phyloP scores from a whole-genome alignment of 2,797 vertebrate genomes.

The Orestias chungarensis region DNA sequence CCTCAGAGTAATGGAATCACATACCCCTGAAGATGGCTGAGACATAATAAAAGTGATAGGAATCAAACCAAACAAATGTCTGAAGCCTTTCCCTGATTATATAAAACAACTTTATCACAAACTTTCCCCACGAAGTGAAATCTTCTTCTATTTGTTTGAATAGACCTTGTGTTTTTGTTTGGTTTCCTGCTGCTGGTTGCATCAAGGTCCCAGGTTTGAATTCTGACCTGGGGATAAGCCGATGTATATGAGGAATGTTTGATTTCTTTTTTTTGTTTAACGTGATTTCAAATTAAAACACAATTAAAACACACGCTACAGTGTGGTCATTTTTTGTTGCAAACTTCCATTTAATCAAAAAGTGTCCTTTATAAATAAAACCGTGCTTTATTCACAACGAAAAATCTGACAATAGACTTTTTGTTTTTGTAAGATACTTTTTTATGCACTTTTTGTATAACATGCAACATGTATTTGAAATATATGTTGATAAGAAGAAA shows the following conservation, averaged over 20 bases:
- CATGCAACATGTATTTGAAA: neutral
- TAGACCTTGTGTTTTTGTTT: neutral
- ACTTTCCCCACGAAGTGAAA: neutral
- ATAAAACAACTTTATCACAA: conserved; percentile 1
- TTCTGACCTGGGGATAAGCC: neutral
- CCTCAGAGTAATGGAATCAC: conserved; percentile 12
- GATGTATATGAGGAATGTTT: neutral
- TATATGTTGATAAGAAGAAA: neutral
- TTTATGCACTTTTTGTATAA: neutral
- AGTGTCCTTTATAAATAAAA: neutral
- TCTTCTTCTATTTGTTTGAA: neutral
- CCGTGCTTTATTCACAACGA: neutral
- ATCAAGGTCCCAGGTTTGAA: neutral
- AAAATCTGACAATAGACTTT: neutral
- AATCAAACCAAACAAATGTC: neutral
- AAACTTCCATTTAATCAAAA: no score
- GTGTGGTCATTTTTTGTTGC: neutral
- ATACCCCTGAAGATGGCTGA: conserved; percentile 5
- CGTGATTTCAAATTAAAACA: neutral
- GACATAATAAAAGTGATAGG: neutral
- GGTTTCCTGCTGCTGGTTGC: neutral
- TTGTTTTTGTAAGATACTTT: neutral
- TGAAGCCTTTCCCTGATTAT: neutral
- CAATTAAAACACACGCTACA: neutral
- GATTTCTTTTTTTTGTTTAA: neutral